These are phyloP conservation scores for Strigamia crassipes DNA, from an alignment of 2,888 invertebrate genomes.

Conservation along the genomic window DNA sequence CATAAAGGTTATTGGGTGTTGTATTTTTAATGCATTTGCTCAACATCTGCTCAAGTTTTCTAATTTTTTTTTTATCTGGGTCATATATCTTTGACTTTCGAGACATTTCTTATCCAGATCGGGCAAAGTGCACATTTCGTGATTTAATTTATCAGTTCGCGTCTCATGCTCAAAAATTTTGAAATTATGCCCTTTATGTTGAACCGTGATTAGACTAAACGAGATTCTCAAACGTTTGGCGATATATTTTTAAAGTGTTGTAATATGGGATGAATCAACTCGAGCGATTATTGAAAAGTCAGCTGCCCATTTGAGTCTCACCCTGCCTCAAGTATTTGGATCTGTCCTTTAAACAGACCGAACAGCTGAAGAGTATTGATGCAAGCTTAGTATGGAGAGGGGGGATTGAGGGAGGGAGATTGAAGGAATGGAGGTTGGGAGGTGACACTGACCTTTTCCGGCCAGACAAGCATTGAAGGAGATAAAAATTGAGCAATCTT, in stretches of 20 bases:
- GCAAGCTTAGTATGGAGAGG: constrained; percentile 14
- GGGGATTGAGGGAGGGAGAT: constrained; percentile 18
- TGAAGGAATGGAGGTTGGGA: constrained; percentile 12
- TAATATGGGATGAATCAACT: background rate
- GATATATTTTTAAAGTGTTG: background rate
- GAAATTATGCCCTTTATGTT: background rate
- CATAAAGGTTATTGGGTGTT: background rate
- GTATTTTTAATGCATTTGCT: constrained; percentile 3
- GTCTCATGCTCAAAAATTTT: background rate
- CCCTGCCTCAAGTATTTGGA: background rate
- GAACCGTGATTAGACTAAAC: background rate
- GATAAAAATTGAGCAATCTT: constrained; percentile 19
- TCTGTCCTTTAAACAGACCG: constrained; percentile 33
- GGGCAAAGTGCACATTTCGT: background rate
- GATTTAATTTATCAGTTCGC: background rate
- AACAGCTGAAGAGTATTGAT: constrained; percentile 37
- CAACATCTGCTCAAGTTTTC: background rate
- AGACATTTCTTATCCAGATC: constrained; percentile 10
- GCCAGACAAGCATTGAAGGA: background rate
- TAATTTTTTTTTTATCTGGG: background rate
- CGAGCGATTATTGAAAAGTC: constrained; percentile 3
- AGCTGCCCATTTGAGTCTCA: background rate
- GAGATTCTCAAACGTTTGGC: background rate
- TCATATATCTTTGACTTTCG: constrained; percentile 27
- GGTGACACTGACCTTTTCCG: constrained; percentile 40